Percentiles rank a stretch among this genome's conserved stretches.
These are phyloP conservation scores for Oxygymnocypris stewartii DNA, from an alignment of 2,113 vertebrate species.

Conservation along the genomic window DNA sequence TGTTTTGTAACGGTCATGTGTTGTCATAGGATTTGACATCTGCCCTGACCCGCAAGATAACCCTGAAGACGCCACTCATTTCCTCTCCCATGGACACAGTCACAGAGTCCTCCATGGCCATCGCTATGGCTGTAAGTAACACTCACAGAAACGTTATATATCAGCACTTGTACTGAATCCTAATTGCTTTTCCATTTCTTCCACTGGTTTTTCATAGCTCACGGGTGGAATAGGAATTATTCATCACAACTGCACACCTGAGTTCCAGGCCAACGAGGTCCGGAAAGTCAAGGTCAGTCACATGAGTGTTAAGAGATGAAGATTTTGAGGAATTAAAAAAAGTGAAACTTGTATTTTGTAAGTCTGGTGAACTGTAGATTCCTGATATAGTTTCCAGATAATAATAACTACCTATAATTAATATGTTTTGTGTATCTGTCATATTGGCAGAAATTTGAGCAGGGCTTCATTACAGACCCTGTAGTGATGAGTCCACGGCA, in stretches of 20 bases:
- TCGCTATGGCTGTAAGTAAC: constrained; percentile 89
- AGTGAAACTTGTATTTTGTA: constrained; percentile 67
- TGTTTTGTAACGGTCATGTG: background rate
- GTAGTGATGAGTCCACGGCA: constrained; percentile 90
- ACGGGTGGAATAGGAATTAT: constrained; percentile 96
- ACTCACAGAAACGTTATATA: background rate
- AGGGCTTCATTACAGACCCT: constrained; percentile 78
- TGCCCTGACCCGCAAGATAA: constrained; percentile 89
- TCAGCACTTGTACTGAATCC: background rate
- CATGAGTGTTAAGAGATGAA: background rate
- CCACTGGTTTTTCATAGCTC: constrained; percentile 71
- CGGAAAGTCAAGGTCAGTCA: constrained; percentile 86
- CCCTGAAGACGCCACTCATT: constrained; percentile 88
- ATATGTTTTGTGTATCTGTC: constrained; percentile 11
- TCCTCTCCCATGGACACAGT: constrained; percentile 96
- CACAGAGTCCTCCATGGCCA: constrained; percentile 93
- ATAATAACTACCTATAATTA: background rate
- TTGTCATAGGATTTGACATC: constrained; percentile 85
- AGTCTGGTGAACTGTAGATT: background rate
- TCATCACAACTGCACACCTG: constrained; percentile 93
- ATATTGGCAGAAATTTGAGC: constrained; percentile 87
- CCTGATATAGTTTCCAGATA: no score
- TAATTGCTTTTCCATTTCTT: background rate
- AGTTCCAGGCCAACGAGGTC: constrained; percentile 94
- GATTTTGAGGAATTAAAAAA: constrained; percentile 62